Evolutionary conservation across 2,113 vertebrate genomes (phyloP), one percentile per base, ranked within the genome.

Genomic region (Hystrix brachyura): DNA sequence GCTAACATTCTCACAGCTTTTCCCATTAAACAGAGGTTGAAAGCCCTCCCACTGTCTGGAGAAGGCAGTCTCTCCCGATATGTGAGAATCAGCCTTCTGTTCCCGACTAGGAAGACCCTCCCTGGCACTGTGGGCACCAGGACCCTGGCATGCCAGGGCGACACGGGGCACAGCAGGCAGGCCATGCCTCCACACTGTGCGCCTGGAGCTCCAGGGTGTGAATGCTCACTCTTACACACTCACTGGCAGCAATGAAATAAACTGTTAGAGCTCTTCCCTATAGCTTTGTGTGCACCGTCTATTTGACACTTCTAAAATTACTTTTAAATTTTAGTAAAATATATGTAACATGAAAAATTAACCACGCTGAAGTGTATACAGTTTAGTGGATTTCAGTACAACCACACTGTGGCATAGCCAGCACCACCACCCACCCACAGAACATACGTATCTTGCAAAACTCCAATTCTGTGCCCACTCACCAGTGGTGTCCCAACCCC

Each of bases 51-150:
- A 2, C 57, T 46, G 88, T 43, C 9, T 38, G 27, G 15, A 14
- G 34, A 83, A 93, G 19, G 51, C 74, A 13, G 23, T 84, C 21
- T 60, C 74, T 78, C 62, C 34, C 27, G 0, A 3, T 55, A 21
- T 90, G n/a, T 72, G 23, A 89, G 23, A 65, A 53, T 19, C 43
- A 72, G 48, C 32, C 43, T 65, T 90, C 60, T 55, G 83, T 5
- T 25, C 55, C 43, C 23, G 48, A 55, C 25, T 43, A 57, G 12
- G 4, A 92, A 62, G 29, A 18, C 60, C 43, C n/a, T 38, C 32
- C 0, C 8, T 0, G 23, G 51, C 21, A 38, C 3, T 0, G 1
- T 1, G 13, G 2, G 60, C 57, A 34, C 38, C 64, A 7, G 19
- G n/a, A 43, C 19, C 64, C 27, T 1, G 13, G 34, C 21, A 46